A percentile compares a stretch with the other conserved stretches of the same genome.
Evolutionary conservation across 2,888 invertebrate species (phyloP).

Genomic region (Andrena bucephala): DNA sequence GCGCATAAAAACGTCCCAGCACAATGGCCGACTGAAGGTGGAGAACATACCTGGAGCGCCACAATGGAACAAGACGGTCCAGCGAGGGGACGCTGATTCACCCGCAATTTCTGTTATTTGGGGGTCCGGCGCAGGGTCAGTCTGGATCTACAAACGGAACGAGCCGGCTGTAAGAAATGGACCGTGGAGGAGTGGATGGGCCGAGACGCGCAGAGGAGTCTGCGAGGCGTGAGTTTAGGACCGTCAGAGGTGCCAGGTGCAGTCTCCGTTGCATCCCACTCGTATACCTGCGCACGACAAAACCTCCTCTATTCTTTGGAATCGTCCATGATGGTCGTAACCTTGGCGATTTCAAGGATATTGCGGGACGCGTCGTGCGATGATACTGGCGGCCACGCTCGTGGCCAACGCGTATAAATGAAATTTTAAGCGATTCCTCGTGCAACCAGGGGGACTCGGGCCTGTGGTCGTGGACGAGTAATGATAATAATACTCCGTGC

Average conservation of each 20-base stretch:
- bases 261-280: constrained; percentile 39
- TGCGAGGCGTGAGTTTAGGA: constrained; percentile 67
- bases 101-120: constrained; percentile 66
- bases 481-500: neutral
- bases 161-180: constrained; percentile 59
- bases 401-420: constrained; percentile 5
- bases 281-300: constrained; percentile 60
- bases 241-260: constrained; percentile 64
- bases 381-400: constrained; percentile 3
- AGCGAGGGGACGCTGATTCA: constrained; percentile 50
- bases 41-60: constrained; percentile 12
- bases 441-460: neutral
- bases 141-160: constrained; percentile 34
- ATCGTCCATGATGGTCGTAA: constrained; percentile 26
- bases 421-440: neutral
- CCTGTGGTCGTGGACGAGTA: neutral
- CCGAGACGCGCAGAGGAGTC: constrained; percentile 27
- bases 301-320: constrained; percentile 48
- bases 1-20: constrained; percentile 35
- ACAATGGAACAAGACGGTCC: constrained; percentile 40
- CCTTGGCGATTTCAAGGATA: constrained; percentile 49
- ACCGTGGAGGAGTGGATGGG: constrained; percentile 42
- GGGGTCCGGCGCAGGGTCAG: constrained; percentile 34
- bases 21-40: constrained; percentile 44
- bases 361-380: neutral